Evolutionary conservation across 2,888 invertebrate genomes (phyloP).

Genomic region (Rhamnusium bicolor): DNA sequence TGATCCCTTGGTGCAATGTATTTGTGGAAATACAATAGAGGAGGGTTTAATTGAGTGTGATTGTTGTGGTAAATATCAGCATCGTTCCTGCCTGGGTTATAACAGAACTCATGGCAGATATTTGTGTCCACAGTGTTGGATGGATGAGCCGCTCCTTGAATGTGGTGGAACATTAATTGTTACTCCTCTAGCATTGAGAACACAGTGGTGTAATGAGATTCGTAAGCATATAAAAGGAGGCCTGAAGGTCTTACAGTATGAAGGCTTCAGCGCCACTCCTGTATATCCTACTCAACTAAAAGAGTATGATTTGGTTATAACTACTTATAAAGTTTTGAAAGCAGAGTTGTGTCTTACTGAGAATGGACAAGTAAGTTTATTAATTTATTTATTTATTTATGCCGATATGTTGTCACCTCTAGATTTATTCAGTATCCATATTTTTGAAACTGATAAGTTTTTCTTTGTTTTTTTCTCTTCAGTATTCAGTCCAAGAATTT

Average conservation of each 20-base stretch:
- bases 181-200: slow-evolving; percentile 78
- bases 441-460: no score
- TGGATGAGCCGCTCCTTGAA: slow-evolving; percentile 70
- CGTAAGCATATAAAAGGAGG: slow-evolving; percentile 74
- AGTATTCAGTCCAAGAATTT: no score
- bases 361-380: slow-evolving; percentile 65
- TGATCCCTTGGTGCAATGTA: slow-evolving; percentile 64
- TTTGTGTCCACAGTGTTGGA: slow-evolving; percentile 80
- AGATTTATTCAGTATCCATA: no score
- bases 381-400: neutral
- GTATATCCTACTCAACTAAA: slow-evolving; percentile 78
- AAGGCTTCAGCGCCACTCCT: slow-evolving; percentile 71
- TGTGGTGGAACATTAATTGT: slow-evolving; percentile 82
- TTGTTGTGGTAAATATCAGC: slow-evolving; percentile 77
- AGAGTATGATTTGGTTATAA: slow-evolving; percentile 81
- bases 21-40: slow-evolving; percentile 67
- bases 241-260: slow-evolving; percentile 74
- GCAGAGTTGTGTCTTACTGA: slow-evolving; percentile 77
- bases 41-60: slow-evolving; percentile 71
- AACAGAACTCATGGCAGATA: slow-evolving; percentile 71
- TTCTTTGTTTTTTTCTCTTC: no score
- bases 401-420: no score
- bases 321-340: slow-evolving; percentile 79
- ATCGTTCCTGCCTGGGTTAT: slow-evolving; percentile 76
- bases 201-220: slow-evolving; percentile 84